Evolutionary conservation across 2,797 vertebrate species (phyloP), one percentile per base, ranked within the genome.

Genomic region (Platyrinchus mystaceus): DNA sequence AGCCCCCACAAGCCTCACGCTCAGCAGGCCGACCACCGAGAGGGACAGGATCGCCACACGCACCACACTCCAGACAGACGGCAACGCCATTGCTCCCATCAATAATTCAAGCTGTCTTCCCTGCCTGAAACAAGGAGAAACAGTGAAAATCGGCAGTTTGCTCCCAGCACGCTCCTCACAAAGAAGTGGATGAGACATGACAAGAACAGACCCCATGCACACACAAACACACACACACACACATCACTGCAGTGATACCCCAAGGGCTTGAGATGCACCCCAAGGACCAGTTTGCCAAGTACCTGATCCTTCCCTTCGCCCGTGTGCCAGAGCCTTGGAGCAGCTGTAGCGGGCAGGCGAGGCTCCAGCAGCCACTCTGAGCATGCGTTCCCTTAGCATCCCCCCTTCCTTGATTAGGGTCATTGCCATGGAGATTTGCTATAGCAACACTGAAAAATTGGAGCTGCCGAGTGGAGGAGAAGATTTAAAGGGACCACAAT

Each of bases 361-460:
- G 90, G 71, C 85, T 90, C 79, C 76, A 76, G 64, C 91, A 34
- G 62, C 74, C 39, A 5, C 89, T 87, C 70, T 8, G 94, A 95
- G 96, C 95, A 97, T 97, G 96, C 96, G 96, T 63, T 19, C 76
- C 94, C 84, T 39, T 44, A 27, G 84, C 69, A 95, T 74, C 49
- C 84, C 94, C 90, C 62, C 26, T 88, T 87, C 76, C 53, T 89
- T 78, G 88, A 93, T 93, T 50, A 59, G 96, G 95, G 96, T 93
- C 96, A 95, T 97, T 96, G 96, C 95, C 95, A 97, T 96, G 89
- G 96, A 96, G 96, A 97, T 87, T 95, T 79, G 89, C 97, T 92
- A 96, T 96, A 84, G 96, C 95, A 96, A 97, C 96, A 64, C 77
- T 14, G 87, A 90, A 94, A 95, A 94, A 90, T 41, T 67, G 77